Evolutionary conservation across 2,797 vertebrate species (phyloP), one percentile per base, ranked within the genome.

Genomic region (Ctenopoma kingsleyae): DNA sequence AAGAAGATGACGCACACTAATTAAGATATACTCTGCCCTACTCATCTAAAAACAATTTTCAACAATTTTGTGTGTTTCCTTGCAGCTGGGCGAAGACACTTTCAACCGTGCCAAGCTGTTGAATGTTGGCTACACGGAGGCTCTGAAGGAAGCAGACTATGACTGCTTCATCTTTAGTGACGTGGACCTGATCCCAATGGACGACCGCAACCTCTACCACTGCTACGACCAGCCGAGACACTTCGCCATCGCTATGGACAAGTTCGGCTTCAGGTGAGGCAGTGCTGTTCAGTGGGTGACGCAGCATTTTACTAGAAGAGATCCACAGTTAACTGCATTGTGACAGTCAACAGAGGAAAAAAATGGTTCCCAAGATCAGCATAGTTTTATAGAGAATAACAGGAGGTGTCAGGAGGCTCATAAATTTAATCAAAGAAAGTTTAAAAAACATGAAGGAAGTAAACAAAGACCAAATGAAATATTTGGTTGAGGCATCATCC

Each of bases 111-210:
- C 98, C 87, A 99, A 99, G 89, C 89, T 99, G 85, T 87, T 99
- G 86, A 99, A 99, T 0, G 95, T 99, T 41, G 98, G 98, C 72
- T 99, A 99, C 91, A 93, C 95, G 8, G 98, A 99, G 91, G 94
- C 97, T 0, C 74, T 98, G 78, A 98, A 96, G 87, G 97, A 99
- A 0, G 96, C 91, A 0, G 95, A 96, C 59, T 99, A 99, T 0
- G 94, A 98, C 93, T 99, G 98, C 94, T 99, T 99, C 92, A 99
- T 99, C 92, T 99, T 99, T 82, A 99, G 97, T 0, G 98, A 99
- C 0, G 98, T 99, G 83, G 98, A 99, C 86, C 94, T 99, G 76
- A 96, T 99, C 74, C 98, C 98, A 16, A 99, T 99, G 98, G 97
- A 99, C 0, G 98, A 99, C 93, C 95, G 98, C 48, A 99, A 99